These are phyloP conservation scores for Gobius niger DNA, from an alignment of 2,113 vertebrate species.

Conservation along the genomic window DNA sequence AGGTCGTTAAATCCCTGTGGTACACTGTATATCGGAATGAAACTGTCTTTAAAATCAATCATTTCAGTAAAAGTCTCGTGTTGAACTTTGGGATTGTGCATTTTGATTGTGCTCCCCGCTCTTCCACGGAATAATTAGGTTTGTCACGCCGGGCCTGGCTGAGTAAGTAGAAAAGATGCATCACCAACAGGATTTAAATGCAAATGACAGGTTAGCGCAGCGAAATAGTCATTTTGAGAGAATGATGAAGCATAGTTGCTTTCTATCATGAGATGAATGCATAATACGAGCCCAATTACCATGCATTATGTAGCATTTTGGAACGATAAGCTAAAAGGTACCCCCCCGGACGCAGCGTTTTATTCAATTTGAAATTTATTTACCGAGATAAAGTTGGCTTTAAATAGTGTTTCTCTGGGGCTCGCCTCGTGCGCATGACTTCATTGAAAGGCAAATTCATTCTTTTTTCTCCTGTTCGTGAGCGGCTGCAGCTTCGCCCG, in stretches of 20 bases:
- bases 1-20: too few relatives aligned
- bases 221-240: conserved; percentile 14
- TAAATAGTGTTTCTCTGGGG: background rate
- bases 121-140: conserved; percentile 33
- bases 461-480: background rate
- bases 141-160: conserved; percentile 14
- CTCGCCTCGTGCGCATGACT: background rate
- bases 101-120: conserved; percentile 17
- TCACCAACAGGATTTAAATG: conserved; percentile 28
- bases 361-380: background rate
- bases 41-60: too few relatives aligned
- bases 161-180: conserved; percentile 30
- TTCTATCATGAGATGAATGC: conserved; percentile 10
- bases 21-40: too few relatives aligned
- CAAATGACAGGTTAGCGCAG: conserved; percentile 15
- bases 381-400: conserved; percentile 6
- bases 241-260: conserved; percentile 17
- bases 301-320: conserved; percentile 1
- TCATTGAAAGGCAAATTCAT: background rate
- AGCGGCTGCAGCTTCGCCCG: background rate
- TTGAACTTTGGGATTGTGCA: conserved; percentile 10
- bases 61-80: background rate
- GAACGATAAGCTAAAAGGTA: background rate
- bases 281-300: background rate
- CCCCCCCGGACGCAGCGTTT: background rate